Evolutionary conservation across 2,888 invertebrate species (phyloP).

Genomic region (Teleiodes luculella): DNA sequence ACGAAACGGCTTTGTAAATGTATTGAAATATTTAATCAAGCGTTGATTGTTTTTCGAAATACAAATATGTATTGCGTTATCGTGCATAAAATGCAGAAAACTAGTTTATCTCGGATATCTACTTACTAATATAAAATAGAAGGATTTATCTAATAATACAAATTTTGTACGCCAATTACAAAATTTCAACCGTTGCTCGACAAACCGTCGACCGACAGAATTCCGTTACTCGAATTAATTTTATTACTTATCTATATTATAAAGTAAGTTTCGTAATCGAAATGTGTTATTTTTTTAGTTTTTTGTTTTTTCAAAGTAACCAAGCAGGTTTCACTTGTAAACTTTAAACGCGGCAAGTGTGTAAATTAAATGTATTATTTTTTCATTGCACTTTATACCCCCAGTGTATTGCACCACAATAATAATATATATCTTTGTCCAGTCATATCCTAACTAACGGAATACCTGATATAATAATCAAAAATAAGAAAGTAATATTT

Average conservation of each 20-base stretch:
- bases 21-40: conserved; percentile 16
- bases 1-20: conserved; percentile 13
- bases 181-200: too few species aligned
- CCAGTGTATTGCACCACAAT: conserved; percentile 1
- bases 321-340: not conserved
- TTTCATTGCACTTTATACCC: conserved; percentile 14
- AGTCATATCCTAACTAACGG: conserved; percentile 70
- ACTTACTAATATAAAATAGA: too few species aligned
- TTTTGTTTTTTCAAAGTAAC: not conserved
- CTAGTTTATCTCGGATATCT: not conserved
- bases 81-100: conserved; percentile 37
- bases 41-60: conserved; percentile 14
- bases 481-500: conserved; percentile 49
- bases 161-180: too few species aligned
- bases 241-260: too few species aligned
- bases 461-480: conserved; percentile 69
- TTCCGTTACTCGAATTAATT: too few species aligned
- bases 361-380: not conserved
- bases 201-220: too few species aligned
- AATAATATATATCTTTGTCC: conserved; percentile 20
- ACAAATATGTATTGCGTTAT: conserved; percentile 21
- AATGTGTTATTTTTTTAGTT: not conserved
- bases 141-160: too few species aligned
- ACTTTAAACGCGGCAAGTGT: not conserved
- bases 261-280: too few species aligned